A percentile compares a stretch with the other conserved stretches of the same genome.
These are phyloP conservation scores for Micromussa lordhowensis DNA, from an alignment of 92 coral and sea anemone genomes.

Conservation along the genomic window DNA sequence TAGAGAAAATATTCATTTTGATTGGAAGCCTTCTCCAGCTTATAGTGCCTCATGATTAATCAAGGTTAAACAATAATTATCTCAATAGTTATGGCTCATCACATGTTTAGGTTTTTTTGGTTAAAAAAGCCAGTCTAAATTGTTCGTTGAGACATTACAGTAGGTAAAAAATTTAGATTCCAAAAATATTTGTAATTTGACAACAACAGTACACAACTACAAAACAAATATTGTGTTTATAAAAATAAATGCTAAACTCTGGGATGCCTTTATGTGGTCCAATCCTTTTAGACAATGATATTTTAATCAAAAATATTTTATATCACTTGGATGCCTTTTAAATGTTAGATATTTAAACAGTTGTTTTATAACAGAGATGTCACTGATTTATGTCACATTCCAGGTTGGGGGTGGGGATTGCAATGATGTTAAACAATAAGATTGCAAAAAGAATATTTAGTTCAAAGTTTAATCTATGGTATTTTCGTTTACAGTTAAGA, in stretches of 20 bases:
- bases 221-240: conserved; percentile 1
- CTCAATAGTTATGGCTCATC: background rate
- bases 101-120: background rate
- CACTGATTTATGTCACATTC: background rate
- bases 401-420: background rate
- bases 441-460: background rate
- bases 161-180: background rate
- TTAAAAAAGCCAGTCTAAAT: background rate
- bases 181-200: background rate
- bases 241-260: conserved; percentile 2
- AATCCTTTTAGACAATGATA: background rate
- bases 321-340: background rate
- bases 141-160: background rate
- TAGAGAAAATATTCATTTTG: background rate
- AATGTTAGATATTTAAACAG: background rate
- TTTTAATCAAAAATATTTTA: background rate
- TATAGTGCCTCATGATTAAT: background rate
- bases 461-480: background rate
- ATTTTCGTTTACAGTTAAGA: conserved; percentile 6
- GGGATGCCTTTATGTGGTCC: background rate
- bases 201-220: background rate
- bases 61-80: background rate
- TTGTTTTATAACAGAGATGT: background rate
- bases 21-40: conserved; percentile 9
- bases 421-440: background rate